These are phyloP conservation scores for Sylvia borin DNA, from an alignment of 2,797 vertebrate species.

Conservation along the genomic window DNA sequence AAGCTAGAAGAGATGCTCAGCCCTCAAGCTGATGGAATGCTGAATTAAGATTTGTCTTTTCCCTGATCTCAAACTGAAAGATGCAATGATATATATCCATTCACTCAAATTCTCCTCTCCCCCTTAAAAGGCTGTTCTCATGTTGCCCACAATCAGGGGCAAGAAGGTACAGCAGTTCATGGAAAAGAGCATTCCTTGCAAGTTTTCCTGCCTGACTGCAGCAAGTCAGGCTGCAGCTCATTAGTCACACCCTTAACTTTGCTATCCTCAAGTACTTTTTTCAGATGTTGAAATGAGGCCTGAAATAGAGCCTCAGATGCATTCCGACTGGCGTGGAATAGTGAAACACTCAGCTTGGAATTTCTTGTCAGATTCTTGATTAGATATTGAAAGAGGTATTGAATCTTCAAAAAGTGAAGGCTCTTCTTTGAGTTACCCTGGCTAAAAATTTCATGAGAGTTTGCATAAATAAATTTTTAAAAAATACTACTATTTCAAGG, in stretches of 20 bases:
- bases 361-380: neutral
- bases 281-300: neutral
- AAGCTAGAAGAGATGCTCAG: neutral
- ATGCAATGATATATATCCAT: too few relatives aligned
- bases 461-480: neutral
- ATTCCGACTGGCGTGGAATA: neutral
- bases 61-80: neutral
- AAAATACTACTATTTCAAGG: neutral
- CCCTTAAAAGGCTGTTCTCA: neutral
- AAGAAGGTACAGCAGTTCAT: neutral
- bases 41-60: neutral
- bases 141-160: neutral
- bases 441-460: neutral
- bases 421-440: neutral
- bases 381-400: neutral
- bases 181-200: neutral
- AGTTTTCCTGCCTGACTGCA: neutral
- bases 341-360: neutral
- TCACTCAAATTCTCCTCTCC: too few relatives aligned
- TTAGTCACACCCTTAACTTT: neutral
- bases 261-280: neutral
- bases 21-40: neutral
- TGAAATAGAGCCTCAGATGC: neutral
- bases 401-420: neutral
- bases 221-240: neutral